Evolutionary conservation across 2,888 invertebrate genomes (phyloP).

Genomic region (Drosophila recens): DNA sequence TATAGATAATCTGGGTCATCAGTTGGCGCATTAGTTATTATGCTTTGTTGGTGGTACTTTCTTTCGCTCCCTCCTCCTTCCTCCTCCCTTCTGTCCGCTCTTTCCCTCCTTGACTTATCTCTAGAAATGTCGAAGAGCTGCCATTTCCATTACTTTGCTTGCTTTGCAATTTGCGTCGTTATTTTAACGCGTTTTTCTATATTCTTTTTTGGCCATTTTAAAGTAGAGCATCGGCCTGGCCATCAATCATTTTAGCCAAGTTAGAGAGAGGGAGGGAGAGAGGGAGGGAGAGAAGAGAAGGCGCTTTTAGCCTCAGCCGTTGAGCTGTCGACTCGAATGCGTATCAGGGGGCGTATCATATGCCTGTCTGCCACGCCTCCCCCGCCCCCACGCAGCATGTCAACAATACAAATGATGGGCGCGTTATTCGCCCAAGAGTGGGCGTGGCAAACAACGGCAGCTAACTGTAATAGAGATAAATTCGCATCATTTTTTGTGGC

Average conservation of each 20-base stretch:
- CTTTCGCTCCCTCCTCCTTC: no score
- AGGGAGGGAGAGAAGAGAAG: conserved; percentile 21
- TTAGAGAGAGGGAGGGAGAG: neutral
- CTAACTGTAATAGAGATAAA: conserved; percentile 80
- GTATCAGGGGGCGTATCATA: conserved; percentile 63
- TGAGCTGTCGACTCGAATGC: conserved; percentile 61
- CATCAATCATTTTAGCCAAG: conserved; percentile 71
- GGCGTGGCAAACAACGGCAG: conserved; percentile 62
- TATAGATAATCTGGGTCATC: conserved; percentile 15
- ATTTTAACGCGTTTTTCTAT: conserved; percentile 42
- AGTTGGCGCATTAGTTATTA: conserved; percentile 18
- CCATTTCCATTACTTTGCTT: conserved; percentile 47
- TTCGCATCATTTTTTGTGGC: conserved; percentile 74
- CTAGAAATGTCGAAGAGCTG: conserved; percentile 35
- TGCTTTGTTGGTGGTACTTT: conserved; percentile 12
- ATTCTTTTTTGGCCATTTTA: conserved; percentile 57
- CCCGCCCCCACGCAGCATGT: conserved; percentile 50
- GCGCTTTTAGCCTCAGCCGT: conserved; percentile 63
- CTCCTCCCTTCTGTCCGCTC: neutral
- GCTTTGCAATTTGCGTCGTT: conserved; percentile 62
- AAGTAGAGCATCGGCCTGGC: conserved; percentile 68
- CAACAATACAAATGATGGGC: conserved; percentile 80
- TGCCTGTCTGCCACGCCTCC: conserved; percentile 34
- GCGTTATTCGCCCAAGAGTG: conserved; percentile 44
- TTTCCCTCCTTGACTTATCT: conserved; percentile 30